These are phyloP conservation scores for Palythoa grandiflora DNA, from an alignment of 92 coral and sea anemone genomes.

Conservation along the genomic window DNA sequence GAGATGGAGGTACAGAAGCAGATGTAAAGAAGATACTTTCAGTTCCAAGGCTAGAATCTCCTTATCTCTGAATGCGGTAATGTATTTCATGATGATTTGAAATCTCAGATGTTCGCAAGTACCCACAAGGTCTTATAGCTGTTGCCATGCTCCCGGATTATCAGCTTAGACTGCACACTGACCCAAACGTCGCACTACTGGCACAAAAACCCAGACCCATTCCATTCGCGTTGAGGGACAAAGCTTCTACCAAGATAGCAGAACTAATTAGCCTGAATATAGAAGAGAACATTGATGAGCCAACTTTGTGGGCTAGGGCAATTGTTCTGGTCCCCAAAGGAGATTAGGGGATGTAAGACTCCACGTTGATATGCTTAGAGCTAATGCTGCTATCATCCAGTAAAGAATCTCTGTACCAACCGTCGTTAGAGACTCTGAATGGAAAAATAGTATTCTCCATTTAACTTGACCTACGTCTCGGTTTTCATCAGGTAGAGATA, in stretches of 20 bases:
- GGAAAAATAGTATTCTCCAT: too few species aligned
- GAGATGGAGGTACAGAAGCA: too few species aligned
- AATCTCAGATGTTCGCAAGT: slow-evolving; percentile 1
- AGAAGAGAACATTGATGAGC: slow-evolving; percentile 38
- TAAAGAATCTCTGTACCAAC: too few species aligned
- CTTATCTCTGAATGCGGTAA: slow-evolving; percentile 6
- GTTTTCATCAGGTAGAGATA: too few species aligned
- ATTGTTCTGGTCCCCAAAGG: slow-evolving; percentile 41
- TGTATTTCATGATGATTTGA: neutral
- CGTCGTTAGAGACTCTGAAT: too few species aligned
- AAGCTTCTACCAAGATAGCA: slow-evolving; percentile 26
- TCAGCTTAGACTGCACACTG: slow-evolving; percentile 11
- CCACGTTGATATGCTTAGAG: slow-evolving; percentile 35
- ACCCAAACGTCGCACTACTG: slow-evolving; percentile 12
- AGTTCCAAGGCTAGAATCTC: too few species aligned
- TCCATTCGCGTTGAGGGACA: slow-evolving; percentile 34
- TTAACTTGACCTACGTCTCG: too few species aligned
- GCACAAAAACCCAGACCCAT: slow-evolving; percentile 29
- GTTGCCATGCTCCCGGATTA: slow-evolving; percentile 43
- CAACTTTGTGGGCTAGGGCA: neutral
- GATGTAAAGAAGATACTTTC: neutral
- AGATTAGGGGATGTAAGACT: slow-evolving; percentile 29
- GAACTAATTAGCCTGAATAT: slow-evolving; percentile 38
- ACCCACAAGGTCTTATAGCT: slow-evolving; percentile 32
- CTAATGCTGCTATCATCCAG: too few species aligned